Conservation (phyloP, 2,113 vertebrate species). For the Aptenodytes forsteri region DNA sequence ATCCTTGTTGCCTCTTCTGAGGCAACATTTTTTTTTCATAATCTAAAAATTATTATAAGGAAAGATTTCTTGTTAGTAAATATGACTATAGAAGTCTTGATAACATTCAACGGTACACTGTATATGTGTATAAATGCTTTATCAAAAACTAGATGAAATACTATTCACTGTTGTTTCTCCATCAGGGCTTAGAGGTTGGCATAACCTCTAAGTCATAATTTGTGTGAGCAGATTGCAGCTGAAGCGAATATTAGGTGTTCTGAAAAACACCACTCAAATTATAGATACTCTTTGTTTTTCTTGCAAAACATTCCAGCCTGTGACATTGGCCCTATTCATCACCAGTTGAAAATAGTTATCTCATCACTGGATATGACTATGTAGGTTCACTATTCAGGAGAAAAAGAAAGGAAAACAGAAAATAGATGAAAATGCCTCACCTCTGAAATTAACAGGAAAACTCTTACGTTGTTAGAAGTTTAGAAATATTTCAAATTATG, state of each 20-base stretch:
- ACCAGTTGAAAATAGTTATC: neutral
- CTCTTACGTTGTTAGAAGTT: neutral
- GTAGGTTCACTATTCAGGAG: neutral
- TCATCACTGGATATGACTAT: neutral
- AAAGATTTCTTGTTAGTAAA: neutral
- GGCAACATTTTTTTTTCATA: neutral
- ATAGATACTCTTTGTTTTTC: neutral
- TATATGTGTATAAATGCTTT: neutral
- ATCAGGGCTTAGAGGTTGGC: neutral
- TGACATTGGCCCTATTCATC: neutral
- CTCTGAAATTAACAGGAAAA: neutral
- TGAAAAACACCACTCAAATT: neutral
- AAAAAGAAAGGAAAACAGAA: neutral
- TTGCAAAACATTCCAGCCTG: neutral
- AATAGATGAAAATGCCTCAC: neutral
- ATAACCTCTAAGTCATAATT: neutral
- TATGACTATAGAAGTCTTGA: neutral
- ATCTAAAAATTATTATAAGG: neutral
- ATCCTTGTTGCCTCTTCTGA: neutral
- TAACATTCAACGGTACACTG: neutral
- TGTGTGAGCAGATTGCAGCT: neutral
- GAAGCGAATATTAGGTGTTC: neutral
- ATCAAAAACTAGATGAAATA: neutral
- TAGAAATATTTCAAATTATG: neutral
- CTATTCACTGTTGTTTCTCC: neutral